Base-by-base conservation (phyloP, 2,888 invertebrate species). In the Aleiodes alternator region DNA sequence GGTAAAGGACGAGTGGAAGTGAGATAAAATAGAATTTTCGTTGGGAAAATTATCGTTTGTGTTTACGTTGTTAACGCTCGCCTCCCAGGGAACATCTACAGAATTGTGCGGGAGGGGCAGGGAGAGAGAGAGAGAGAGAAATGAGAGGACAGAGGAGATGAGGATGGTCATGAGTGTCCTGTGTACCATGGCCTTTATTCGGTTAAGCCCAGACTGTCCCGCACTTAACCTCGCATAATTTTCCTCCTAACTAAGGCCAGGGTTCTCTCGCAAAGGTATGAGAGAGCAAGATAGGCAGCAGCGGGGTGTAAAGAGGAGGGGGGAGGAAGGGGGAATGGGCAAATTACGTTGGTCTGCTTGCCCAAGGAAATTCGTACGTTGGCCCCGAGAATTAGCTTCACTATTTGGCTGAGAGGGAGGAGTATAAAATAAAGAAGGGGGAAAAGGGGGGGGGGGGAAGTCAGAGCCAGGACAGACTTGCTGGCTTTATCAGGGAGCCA, bases 141-240 rank as follows among this genome's bases (percentile, higher is more conserved):
- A 23, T 2, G 23, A 23, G 23, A 23, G 23, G 23, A 23, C 23
- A 23, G 29, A 23, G 56, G 56, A 16, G 16, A 56, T 56, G 43
- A 43, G 43, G 43, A 76, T 71, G 71, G 73, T 57, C 72, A 50
- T 31, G 61, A 61, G 57, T 38, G 31, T 43, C 48, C 69, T 78
- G 66, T 51, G 69, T 43, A 56, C 78, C 55, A 77, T 78, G 74
- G 73, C 81, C 80, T 85, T 43, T 82, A 83, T 85, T 85, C 86
- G 83, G 79, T 86, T 86, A 86, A 87, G 82, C 83, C 80, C 80
- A 78, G 80, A 81, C 84, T 82, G 83, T 86, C 82, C 83, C 76
- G 81, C 81, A 83, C 85, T 86, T 85, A 85, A 86, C 85, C 85
- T 85, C 82, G 85, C 83, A 85, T 86, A 87, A 87, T 87, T 87